Conservation (phyloP, 2,113 vertebrate genomes). For the Brachyhypopomus gauderio region DNA sequence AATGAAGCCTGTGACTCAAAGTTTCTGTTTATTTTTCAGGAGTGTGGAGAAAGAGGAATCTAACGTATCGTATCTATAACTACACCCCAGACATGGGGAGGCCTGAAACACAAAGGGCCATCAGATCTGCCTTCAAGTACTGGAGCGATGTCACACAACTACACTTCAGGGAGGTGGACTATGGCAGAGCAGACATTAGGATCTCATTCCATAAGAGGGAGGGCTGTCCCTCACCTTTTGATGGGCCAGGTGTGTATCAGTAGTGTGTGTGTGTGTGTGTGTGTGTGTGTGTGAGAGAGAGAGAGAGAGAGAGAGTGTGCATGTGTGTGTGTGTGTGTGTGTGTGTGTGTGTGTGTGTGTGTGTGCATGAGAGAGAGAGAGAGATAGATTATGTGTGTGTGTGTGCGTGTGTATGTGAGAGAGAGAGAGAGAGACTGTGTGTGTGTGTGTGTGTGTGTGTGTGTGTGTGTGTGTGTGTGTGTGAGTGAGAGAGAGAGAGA, state of each 20-base stretch:
- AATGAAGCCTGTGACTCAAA: neutral
- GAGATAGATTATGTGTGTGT: no score
- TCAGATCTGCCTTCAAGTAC: constrained; percentile 81
- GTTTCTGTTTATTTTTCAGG: constrained; percentile 64
- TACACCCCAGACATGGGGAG: constrained; percentile 77
- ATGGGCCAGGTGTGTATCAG: constrained; percentile 68
- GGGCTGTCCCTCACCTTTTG: constrained; percentile 70
- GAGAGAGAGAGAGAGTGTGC: no score
- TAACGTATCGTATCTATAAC: constrained; percentile 84
- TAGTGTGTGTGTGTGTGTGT: no score
- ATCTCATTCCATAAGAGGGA: constrained; percentile 80
- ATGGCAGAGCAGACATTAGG: constrained; percentile 79
- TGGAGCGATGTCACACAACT: constrained; percentile 80
- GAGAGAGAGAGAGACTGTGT: no score
- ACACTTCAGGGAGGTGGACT: constrained; percentile 78
- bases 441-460: constrained; percentile 48
- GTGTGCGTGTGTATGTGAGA: no score
- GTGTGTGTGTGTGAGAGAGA: no score
- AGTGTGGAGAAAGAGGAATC: constrained; percentile 80
- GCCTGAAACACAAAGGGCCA: constrained; percentile 65
- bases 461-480: no score
- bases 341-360: no score
- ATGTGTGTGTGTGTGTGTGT: constrained; percentile 45
- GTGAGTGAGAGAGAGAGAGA: no score
- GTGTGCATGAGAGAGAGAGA: no score